Evolutionary conservation across 2,113 vertebrate species (phyloP).

Genomic region (Leuciscus idus): DNA sequence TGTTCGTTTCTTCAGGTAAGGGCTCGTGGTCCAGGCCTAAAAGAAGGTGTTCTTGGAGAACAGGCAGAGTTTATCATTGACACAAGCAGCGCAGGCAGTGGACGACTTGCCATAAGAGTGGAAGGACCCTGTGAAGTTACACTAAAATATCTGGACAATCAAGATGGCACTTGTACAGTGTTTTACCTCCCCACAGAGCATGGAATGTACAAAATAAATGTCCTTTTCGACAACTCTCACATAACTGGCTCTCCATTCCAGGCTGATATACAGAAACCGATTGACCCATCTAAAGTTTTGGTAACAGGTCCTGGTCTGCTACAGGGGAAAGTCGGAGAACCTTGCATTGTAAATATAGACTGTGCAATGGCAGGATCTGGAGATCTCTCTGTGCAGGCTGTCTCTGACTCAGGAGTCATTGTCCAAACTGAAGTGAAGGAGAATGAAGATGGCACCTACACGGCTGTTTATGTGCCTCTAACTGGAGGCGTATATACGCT

Average conservation of each 20-base stretch:
- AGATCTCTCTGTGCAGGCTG: slow-evolving; percentile 69
- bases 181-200: slow-evolving; percentile 83
- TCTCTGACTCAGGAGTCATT: slow-evolving; percentile 78
- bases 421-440: slow-evolving; percentile 76
- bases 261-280: slow-evolving; percentile 77
- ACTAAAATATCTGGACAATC: slow-evolving; percentile 12
- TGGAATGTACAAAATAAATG: slow-evolving; percentile 76
- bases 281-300: slow-evolving; percentile 82
- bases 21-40: slow-evolving; percentile 29
- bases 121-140: slow-evolving; percentile 9
- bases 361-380: slow-evolving; percentile 60
- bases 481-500: slow-evolving; percentile 79
- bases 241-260: slow-evolving; percentile 81
- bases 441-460: slow-evolving; percentile 81
- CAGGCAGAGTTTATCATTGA: slow-evolving; percentile 32
- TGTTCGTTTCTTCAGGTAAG: slow-evolving; percentile 24
- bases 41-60: slow-evolving; percentile 9
- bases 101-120: neutral
- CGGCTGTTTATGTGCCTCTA: slow-evolving; percentile 75
- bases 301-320: slow-evolving; percentile 76
- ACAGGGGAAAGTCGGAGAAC: slow-evolving; percentile 81
- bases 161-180: slow-evolving; percentile 64
- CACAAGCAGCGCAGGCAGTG: slow-evolving; percentile 33
- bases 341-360: slow-evolving; percentile 77
- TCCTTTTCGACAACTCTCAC: slow-evolving; percentile 81